Percentiles rank a stretch among this genome's conserved stretches.
These are phyloP conservation scores for Chaitophorus viminalis DNA, from an alignment of 2,888 invertebrate species.

Conservation along the genomic window DNA sequence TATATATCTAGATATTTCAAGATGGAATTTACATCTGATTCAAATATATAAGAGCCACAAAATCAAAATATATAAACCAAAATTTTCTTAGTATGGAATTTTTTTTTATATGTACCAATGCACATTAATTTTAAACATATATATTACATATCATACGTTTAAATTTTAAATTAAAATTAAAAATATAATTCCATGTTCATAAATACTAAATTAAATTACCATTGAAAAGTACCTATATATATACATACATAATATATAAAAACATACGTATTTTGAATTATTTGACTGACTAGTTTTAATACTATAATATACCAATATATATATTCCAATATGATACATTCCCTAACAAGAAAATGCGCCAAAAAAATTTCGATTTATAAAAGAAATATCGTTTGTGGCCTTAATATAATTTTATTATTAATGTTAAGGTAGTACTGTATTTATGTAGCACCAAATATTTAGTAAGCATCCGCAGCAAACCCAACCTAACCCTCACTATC, in stretches of 20 bases:
- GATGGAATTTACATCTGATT: too few relatives aligned
- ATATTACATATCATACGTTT: background rate
- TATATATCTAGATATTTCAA: too few relatives aligned
- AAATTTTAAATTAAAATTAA: background rate
- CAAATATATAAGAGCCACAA: too few relatives aligned
- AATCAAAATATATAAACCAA: too few relatives aligned
- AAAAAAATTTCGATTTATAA: background rate
- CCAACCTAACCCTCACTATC: constrained; percentile 22
- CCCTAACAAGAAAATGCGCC: background rate
- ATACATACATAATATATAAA: too few relatives aligned
- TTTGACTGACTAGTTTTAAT: background rate
- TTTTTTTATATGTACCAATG: too few relatives aligned
- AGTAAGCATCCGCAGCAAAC: constrained; percentile 14
- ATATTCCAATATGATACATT: background rate
- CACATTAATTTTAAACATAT: too few relatives aligned
- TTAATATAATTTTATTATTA: background rate
- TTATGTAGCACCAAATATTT: background rate
- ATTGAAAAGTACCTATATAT: too few relatives aligned
- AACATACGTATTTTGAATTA: background rate
- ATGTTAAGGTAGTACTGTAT: background rate
- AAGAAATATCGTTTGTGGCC: background rate
- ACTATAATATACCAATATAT: background rate
- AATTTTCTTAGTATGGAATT: too few relatives aligned
- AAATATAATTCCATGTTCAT: background rate
- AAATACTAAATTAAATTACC: background rate